Evolutionary conservation across 2,113 vertebrate genomes (phyloP).

Genomic region (Protomyctophum bolini): DNA sequence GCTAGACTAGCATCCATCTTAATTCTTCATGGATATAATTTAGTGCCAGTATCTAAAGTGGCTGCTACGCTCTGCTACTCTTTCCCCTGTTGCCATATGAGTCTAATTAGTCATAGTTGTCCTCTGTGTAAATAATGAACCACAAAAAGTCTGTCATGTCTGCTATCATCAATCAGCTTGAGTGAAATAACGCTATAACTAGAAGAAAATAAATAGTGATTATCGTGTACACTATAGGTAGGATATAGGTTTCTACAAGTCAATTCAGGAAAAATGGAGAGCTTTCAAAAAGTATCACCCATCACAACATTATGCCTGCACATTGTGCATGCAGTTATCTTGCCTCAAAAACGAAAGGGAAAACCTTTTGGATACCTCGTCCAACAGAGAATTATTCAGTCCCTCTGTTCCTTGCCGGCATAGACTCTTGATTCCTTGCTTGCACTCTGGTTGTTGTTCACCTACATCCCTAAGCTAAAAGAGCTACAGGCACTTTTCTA

Average conservation of each 20-base stretch:
- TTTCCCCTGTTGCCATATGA: slow-evolving; percentile 15
- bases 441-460: slow-evolving; percentile 20
- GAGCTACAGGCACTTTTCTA: not conserved
- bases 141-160: slow-evolving; percentile 16
- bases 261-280: not conserved
- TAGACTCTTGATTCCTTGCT: slow-evolving; percentile 20
- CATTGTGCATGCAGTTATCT: not conserved
- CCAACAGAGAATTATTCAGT: slow-evolving; percentile 29
- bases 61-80: not conserved
- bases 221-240: not conserved
- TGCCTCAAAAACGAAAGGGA: not conserved
- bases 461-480: not conserved
- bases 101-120: slow-evolving; percentile 32
- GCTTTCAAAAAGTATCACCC: not conserved
- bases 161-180: slow-evolving; percentile 23
- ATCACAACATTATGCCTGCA: not conserved
- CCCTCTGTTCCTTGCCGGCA: slow-evolving; percentile 29
- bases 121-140: slow-evolving; percentile 13
- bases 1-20: not conserved
- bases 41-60: not conserved
- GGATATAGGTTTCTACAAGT: not conserved
- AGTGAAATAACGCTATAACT: not conserved
- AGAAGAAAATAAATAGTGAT: slow-evolving; percentile 4
- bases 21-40: not conserved
- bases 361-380: not conserved